Base-by-base conservation (phyloP, 2,888 invertebrate species). In the Drosophila paracracens region DNA sequence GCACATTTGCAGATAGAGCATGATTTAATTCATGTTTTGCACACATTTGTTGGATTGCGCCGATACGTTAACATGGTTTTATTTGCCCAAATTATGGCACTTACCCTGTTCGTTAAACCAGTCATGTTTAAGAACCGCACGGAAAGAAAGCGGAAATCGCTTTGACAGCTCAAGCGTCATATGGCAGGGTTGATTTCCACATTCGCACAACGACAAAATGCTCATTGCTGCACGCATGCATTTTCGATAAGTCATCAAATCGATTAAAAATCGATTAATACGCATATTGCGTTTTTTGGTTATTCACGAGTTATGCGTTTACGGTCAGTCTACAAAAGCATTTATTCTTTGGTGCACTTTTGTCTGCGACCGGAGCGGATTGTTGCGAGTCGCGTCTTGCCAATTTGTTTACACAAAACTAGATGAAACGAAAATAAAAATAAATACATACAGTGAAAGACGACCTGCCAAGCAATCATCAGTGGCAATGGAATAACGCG, bases 81-180 rank as follows among this genome's bases (percentile, higher is more conserved):
- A 64, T 64, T 80, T 65, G 59, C 43, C 61, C 73, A 83, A 88
- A 81, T 78, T 73, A 60, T 74, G 78, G 67, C 82, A 91, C 93
- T 93, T 94, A 96, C 96, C 96, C 96, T 96, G 94, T 96, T 95
- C 94, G 95, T 96, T 95, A 96, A 96, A 94, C 96, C 96, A 95
- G 96, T 96, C 96, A 96, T 96, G 95, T 94, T 95, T 95, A 94
- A 94, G 94, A 94, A 95, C 94, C 94, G 94, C 94, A 94, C 95
- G 95, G 94, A 96, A 96, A 96, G 95, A 95, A 93, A 92, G 85
- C 85, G 85, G 85, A 85, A 85, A 81, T 60, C 46, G 81, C 63
- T 75, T 79, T 85, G 85, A 85, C 85, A 85, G 74, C 66, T 74
- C 61, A 69, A 38, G 78, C 72, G 76, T 85, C 78, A 74, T n/a